Conservation (phyloP, 2,888 invertebrate genomes). For the Ophioninae sp. region DNA sequence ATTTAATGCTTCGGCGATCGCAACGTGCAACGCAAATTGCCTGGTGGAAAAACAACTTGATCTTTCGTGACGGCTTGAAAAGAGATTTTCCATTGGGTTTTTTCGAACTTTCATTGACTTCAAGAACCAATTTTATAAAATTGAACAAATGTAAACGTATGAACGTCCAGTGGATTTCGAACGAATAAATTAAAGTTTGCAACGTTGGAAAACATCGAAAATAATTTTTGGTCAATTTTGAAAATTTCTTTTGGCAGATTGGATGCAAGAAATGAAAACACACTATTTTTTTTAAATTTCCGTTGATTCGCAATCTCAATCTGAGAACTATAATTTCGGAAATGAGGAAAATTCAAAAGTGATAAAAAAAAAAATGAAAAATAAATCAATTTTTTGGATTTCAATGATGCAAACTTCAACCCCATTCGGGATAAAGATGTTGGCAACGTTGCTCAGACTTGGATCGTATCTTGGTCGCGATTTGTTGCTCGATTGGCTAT, state of each 20-base stretch:
- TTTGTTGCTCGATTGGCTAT: conserved; percentile 73
- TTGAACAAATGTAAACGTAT: neutral
- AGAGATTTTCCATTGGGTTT: neutral
- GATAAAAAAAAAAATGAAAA: no score
- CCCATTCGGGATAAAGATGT: neutral
- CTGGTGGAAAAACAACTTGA: neutral
- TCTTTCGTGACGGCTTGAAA: neutral
- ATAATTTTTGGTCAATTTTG: no score
- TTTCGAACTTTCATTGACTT: neutral
- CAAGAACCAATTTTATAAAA: neutral
- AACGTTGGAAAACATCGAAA: no score
- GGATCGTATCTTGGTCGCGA: conserved; percentile 40
- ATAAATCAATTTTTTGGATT: no score
- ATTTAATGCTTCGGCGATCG: conserved; percentile 25
- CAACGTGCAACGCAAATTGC: neutral
- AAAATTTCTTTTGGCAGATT: no score
- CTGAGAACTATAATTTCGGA: no score
- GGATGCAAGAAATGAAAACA: no score
- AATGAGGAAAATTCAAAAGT: no score
- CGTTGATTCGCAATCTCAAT: no score
- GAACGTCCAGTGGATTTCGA: neutral
- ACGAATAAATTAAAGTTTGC: no score
- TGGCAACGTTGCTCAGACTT: conserved; percentile 50
- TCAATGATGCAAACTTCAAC: neutral
- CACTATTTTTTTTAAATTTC: no score